Conservation (phyloP, 2,113 vertebrate species). For the Dolichallabes microphthalmus region DNA sequence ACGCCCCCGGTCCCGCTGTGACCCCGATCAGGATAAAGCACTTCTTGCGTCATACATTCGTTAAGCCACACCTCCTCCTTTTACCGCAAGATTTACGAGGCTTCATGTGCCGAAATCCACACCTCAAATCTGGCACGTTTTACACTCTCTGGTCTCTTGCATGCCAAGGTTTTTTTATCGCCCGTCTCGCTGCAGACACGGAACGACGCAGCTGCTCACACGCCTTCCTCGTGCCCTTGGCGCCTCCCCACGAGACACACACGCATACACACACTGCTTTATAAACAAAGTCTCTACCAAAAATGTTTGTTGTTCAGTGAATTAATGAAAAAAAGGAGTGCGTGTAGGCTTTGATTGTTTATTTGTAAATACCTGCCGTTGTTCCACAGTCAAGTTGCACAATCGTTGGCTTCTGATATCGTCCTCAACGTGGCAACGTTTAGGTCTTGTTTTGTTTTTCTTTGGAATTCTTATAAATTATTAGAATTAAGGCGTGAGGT, state of each 20-base stretch:
- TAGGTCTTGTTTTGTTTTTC: neutral
- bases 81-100: slow-evolving; percentile 15
- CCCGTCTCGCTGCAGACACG: slow-evolving; percentile 1
- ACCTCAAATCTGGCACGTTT: slow-evolving; percentile 12
- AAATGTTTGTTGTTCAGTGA: neutral
- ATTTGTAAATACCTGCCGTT: neutral
- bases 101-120: neutral
- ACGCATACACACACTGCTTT: neutral
- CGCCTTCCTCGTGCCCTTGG: neutral
- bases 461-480: too few species aligned
- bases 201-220: slow-evolving; percentile 25
- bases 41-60: neutral
- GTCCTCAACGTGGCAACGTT: neutral
- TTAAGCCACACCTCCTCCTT: neutral
- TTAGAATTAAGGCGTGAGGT: neutral
- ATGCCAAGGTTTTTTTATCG: slow-evolving; percentile 1
- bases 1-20: neutral
- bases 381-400: neutral
- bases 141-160: slow-evolving; percentile 5
- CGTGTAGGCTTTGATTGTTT: neutral
- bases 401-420: neutral
- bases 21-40: slow-evolving; percentile 5
- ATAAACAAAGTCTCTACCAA: slow-evolving; percentile 1
- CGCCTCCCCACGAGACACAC: slow-evolving; percentile 25
- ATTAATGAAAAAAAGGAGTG: neutral